Conservation (phyloP, 2,888 invertebrate genomes). For the Deilephila porcellus region DNA sequence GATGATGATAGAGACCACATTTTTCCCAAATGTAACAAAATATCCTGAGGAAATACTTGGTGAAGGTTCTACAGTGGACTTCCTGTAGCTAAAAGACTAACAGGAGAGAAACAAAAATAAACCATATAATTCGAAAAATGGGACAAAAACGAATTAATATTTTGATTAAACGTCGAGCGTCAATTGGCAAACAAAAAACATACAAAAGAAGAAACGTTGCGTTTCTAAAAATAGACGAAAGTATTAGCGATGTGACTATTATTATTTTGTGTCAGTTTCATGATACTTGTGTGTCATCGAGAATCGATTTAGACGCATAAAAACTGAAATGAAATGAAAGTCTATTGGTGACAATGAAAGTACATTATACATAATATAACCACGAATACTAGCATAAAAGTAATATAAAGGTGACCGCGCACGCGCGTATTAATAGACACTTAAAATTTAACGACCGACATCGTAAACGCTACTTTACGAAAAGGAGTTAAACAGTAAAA, state of each 20-base stretch:
- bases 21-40: too few relatives aligned
- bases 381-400: constrained; percentile 15
- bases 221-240: constrained; percentile 23
- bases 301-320: constrained; percentile 26
- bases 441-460: constrained; percentile 30
- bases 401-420: constrained; percentile 31
- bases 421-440: constrained; percentile 30
- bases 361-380: constrained; percentile 31
- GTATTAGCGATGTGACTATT: constrained; percentile 7
- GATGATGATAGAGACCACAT: too few relatives aligned
- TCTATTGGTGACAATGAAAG: constrained; percentile 29
- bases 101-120: too few relatives aligned
- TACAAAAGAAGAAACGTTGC: background rate
- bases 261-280: constrained; percentile 3
- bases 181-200: background rate
- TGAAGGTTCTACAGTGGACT: too few relatives aligned
- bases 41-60: too few relatives aligned
- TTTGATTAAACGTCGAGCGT: too few relatives aligned
- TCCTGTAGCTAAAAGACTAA: too few relatives aligned
- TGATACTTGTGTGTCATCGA: constrained; percentile 25
- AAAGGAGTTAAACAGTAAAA: constrained; percentile 34
- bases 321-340: constrained; percentile 32
- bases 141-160: too few relatives aligned
- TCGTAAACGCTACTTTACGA: constrained; percentile 33
- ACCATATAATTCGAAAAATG: background rate